phyloP scores from a whole-genome alignment of 2,797 vertebrate genomes.

The Cryptoprocta ferox region DNA sequence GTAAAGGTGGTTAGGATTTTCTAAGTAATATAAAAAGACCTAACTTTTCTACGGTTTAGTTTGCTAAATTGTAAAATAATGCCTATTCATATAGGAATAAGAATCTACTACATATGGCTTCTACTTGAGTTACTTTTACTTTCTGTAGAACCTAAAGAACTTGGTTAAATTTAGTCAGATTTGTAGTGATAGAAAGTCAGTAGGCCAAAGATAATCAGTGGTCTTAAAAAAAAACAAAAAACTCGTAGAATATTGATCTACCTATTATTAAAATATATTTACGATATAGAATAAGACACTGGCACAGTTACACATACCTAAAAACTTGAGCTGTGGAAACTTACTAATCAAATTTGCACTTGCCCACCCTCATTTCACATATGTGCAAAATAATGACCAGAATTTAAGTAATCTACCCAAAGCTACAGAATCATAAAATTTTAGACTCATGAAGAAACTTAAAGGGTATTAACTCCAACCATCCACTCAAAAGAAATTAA shows the following conservation, averaged over 20 bases:
- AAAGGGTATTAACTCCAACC: conserved; percentile 24
- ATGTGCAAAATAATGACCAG: neutral
- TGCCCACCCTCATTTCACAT: neutral
- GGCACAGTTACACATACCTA: conserved; percentile 10
- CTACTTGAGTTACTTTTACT: conserved; percentile 28
- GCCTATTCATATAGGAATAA: neutral
- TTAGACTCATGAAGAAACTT: conserved; percentile 47
- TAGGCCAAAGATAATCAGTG: neutral
- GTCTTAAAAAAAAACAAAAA: neutral
- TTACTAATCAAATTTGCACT: neutral
- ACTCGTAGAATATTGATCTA: neutral
- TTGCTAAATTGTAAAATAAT: conserved; percentile 8
- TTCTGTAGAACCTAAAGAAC: neutral
- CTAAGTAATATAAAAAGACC: conserved; percentile 27
- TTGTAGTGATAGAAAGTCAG: neutral
- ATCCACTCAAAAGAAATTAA: neutral
- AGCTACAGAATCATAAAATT: neutral
- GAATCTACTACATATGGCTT: conserved; percentile 41
- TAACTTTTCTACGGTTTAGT: conserved; percentile 18
- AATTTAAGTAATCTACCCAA: conserved; percentile 40
- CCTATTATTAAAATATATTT: conserved; percentile 11
- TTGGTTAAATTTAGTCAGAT: neutral
- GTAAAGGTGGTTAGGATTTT: conserved; percentile 30
- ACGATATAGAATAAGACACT: neutral
- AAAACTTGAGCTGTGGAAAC: neutral